These are phyloP conservation scores for Thalpophila matura DNA, from an alignment of 2,888 invertebrate species.

Conservation along the genomic window DNA sequence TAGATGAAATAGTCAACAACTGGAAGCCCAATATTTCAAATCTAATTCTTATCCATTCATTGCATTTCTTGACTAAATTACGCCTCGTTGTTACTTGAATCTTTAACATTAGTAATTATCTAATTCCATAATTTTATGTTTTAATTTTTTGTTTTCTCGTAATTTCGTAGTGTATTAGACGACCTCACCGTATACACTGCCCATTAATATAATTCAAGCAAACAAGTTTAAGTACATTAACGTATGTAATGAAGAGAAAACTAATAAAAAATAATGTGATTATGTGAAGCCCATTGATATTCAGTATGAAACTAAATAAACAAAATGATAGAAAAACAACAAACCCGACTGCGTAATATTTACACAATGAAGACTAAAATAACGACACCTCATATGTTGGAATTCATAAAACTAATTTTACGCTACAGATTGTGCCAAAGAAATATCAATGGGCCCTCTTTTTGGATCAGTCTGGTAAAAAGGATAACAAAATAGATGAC, in stretches of 20 bases:
- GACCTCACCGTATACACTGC: conserved; percentile 41
- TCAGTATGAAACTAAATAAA: no score
- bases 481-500: no score
- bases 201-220: conserved; percentile 18
- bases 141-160: conserved; percentile 21
- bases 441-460: no score
- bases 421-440: no score
- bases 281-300: background rate
- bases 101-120: background rate
- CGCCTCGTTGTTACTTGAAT: background rate
- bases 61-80: background rate
- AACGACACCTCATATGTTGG: no score
- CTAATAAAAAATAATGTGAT: background rate
- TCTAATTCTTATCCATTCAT: conserved; percentile 5
- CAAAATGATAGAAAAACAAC: no score
- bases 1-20: background rate
- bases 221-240: background rate
- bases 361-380: no score
- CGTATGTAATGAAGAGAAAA: background rate
- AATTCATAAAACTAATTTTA: no score
- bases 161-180: conserved; percentile 37
- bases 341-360: no score
- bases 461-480: no score
- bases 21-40: conserved; percentile 28
- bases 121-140: background rate